Base-by-base conservation (phyloP, 2,797 vertebrate genomes). In the Accipiter superciliosus region DNA sequence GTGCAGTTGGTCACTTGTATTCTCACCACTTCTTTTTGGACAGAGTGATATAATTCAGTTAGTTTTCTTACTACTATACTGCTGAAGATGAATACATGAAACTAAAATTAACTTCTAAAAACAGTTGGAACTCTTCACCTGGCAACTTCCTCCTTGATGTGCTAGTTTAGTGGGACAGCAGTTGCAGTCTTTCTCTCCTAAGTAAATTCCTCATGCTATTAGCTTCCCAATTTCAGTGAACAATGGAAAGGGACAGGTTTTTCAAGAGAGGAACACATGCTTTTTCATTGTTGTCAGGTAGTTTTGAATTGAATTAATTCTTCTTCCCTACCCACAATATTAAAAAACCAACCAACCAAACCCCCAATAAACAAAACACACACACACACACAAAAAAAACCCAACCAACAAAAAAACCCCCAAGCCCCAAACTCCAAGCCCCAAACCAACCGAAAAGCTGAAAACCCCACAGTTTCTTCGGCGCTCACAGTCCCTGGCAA, bases 181-280 rank as follows among this genome's bases (percentile, higher is more conserved):
- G 2, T 59, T 13, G 3, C 11, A 13, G 15, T 45, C 13, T 28
- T 69, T 42, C 24, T 55, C 44, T 66, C n/a, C 18, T 29, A 42
- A 65, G 59, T 65, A 28, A 57, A n/a, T 65, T 61, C 21, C 26
- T 87, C 8, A 1, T 50, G 50, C 55, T 65, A 0, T 78, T 78
- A 44, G 17, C 42, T 53, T 78, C 45, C 33, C 33, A 45, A 1
- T 89, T 84, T 11, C 18, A 35, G 63, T 21, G 44, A 62, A 26
- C 15, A 31, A 33, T 37, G 29, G 3, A 9, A 39, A 57, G 19
- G 16, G 35, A 19, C 31, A 16, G 31, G 12, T 81, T 69, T 52
- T 70, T 37, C 29, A 26, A 42, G 20, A 15, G 12, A 47, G 13
- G 19, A 81, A 26, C 0, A 7, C 0, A 1, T 40, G 29, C 26